These are phyloP conservation scores for Festucalex cinctus DNA, from an alignment of 2,113 vertebrate species.

Conservation along the genomic window DNA sequence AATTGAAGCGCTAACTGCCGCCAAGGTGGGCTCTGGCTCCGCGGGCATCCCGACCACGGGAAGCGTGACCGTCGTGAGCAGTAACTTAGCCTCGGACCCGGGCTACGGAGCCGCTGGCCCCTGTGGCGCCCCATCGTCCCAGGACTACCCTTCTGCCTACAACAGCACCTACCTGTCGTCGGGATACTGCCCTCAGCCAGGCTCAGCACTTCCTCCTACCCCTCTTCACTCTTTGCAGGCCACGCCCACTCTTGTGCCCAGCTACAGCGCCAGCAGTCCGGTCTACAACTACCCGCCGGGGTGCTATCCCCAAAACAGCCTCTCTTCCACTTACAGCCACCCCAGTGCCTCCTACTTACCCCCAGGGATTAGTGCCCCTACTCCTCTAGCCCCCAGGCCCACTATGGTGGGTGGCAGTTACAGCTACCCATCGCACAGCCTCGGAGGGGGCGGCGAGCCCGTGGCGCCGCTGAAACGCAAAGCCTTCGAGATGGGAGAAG, in stretches of 20 bases:
- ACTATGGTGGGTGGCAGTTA: slow-evolving; percentile 74
- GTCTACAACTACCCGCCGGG: slow-evolving; percentile 83
- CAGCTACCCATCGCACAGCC: slow-evolving; percentile 70
- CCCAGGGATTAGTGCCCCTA: slow-evolving; percentile 79
- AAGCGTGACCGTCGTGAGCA: slow-evolving; percentile 74
- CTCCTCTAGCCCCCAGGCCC: slow-evolving; percentile 74
- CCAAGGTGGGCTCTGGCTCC: slow-evolving; percentile 71
- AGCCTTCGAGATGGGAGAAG: slow-evolving; percentile 77
- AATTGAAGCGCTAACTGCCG: slow-evolving; percentile 79
- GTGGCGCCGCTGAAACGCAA: slow-evolving; percentile 81
- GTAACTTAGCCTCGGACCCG: slow-evolving; percentile 69
- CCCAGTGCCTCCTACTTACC: slow-evolving; percentile 80
- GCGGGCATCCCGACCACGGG: slow-evolving; percentile 74
- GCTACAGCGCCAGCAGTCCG: slow-evolving; percentile 77
- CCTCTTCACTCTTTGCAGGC: slow-evolving; percentile 63
- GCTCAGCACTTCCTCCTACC: slow-evolving; percentile 72
- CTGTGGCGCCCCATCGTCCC: slow-evolving; percentile 64
- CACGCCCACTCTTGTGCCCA: slow-evolving; percentile 75
- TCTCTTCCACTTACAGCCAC: slow-evolving; percentile 77
- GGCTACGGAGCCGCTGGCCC: slow-evolving; percentile 67
- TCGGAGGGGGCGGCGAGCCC: slow-evolving; percentile 66
- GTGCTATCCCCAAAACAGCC: slow-evolving; percentile 71
- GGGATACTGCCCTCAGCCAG: slow-evolving; percentile 79
- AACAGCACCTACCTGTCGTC: slow-evolving; percentile 82
- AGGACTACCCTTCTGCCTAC: slow-evolving; percentile 84